phyloP scores from a whole-genome alignment of 2,888 invertebrate species.

The Oasisia sp. region DNA sequence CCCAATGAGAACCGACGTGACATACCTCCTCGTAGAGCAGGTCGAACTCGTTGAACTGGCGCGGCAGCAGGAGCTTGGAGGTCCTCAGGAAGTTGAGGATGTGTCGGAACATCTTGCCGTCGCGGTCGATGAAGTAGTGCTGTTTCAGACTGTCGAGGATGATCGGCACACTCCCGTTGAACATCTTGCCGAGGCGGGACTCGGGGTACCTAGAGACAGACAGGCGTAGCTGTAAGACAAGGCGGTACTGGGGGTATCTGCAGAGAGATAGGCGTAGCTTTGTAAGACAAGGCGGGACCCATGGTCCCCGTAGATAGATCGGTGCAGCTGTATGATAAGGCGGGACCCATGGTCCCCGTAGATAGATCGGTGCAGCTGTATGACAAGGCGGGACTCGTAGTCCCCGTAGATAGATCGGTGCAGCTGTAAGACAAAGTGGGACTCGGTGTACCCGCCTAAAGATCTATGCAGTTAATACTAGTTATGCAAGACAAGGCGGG shows the following conservation, averaged over 20 bases:
- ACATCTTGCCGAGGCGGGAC: slow-evolving; percentile 89
- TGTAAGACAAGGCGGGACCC: background rate
- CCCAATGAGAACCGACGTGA: background rate
- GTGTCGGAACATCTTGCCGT: slow-evolving; percentile 97
- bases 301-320: no score
- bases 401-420: no score
- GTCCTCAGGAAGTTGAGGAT: slow-evolving; percentile 96
- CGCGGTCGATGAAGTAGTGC: slow-evolving; percentile 98
- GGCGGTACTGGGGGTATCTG: background rate
- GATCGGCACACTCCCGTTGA: slow-evolving; percentile 94
- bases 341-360: no score
- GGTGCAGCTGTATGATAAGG: no score
- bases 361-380: no score
- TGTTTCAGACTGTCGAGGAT: slow-evolving; percentile 95
- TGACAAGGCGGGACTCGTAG: no score
- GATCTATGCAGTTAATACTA: no score
- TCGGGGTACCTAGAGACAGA: slow-evolving; percentile 70
- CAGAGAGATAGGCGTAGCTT: background rate
- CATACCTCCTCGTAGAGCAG: slow-evolving; percentile 86
- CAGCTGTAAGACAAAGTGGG: no score
- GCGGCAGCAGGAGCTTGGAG: slow-evolving; percentile 85
- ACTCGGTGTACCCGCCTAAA: no score
- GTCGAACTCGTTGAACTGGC: slow-evolving; percentile 86
- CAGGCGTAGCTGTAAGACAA: background rate
- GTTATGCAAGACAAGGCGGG: no score